phyloP scores from a whole-genome alignment of 2,113 vertebrate genomes.

The Sylvia atricapilla region DNA sequence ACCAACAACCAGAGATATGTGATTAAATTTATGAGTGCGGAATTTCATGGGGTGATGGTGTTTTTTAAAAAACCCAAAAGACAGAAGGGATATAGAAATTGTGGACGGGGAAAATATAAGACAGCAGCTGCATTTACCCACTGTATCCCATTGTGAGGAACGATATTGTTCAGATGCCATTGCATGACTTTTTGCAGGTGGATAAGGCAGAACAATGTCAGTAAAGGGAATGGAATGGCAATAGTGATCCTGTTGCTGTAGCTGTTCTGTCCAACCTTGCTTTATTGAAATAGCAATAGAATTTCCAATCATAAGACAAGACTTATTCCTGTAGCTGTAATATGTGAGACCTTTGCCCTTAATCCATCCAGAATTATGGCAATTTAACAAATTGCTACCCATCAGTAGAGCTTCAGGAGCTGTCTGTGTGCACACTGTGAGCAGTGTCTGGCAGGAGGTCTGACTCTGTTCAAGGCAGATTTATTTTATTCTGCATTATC shows the following conservation, averaged over 20 bases:
- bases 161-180: not conserved
- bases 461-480: not conserved
- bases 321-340: not conserved
- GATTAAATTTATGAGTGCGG: not conserved
- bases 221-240: not conserved
- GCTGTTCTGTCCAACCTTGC: not conserved
- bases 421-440: not conserved
- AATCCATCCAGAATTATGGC: not conserved
- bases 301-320: conserved; percentile 16
- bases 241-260: not conserved
- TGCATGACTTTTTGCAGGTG: not conserved
- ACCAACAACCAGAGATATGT: not conserved
- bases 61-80: not conserved
- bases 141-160: not conserved
- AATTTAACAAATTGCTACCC: conserved; percentile 15
- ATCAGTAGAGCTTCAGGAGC: not conserved
- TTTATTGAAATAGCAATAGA: not conserved
- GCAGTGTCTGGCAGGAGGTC: not conserved
- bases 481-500: not conserved
- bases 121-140: not conserved
- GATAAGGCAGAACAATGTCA: not conserved
- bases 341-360: not conserved
- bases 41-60: not conserved
- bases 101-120: not conserved
- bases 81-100: not conserved